Evolutionary conservation across 2,888 invertebrate species (phyloP).

Genomic region (Phania funesta): DNA sequence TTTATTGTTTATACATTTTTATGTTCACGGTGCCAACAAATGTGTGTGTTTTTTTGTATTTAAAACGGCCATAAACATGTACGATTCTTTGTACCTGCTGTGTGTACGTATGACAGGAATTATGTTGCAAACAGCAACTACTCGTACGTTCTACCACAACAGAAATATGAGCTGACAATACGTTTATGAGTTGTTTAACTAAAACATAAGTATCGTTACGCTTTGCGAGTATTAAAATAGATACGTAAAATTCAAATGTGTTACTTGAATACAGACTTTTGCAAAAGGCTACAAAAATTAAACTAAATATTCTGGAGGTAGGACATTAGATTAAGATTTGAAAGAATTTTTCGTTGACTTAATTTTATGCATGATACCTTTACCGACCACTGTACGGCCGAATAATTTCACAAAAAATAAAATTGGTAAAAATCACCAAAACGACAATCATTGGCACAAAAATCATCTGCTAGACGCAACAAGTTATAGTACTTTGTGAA

Average conservation of each 20-base stretch:
- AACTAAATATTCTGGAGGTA: not conserved
- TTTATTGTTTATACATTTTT: conserved; percentile 30
- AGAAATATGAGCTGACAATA: conserved; percentile 58
- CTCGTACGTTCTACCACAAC: conserved; percentile 17
- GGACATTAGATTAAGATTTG: no score
- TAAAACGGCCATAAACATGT: conserved; percentile 60
- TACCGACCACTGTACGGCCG: no score
- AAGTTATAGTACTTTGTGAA: no score
- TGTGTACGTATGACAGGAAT: conserved; percentile 25
- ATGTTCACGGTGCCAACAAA: conserved; percentile 40
- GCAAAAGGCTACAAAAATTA: not conserved
- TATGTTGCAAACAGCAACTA: conserved; percentile 20
- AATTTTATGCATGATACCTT: no score
- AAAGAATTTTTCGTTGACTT: no score
- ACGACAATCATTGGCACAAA: no score
- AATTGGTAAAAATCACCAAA: no score
- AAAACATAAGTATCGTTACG: conserved; percentile 22
- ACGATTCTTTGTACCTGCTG: conserved; percentile 59
- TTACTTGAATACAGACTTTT: not conserved
- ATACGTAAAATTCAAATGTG: not conserved
- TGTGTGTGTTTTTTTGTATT: conserved; percentile 57
- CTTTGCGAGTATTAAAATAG: not conserved
- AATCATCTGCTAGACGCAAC: no score
- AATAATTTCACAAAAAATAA: no score
- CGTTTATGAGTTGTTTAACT: conserved; percentile 59